Evolutionary conservation across 2,888 invertebrate genomes (phyloP), one percentile per base, ranked within the genome.

Genomic region (Cosmia trapezina): DNA sequence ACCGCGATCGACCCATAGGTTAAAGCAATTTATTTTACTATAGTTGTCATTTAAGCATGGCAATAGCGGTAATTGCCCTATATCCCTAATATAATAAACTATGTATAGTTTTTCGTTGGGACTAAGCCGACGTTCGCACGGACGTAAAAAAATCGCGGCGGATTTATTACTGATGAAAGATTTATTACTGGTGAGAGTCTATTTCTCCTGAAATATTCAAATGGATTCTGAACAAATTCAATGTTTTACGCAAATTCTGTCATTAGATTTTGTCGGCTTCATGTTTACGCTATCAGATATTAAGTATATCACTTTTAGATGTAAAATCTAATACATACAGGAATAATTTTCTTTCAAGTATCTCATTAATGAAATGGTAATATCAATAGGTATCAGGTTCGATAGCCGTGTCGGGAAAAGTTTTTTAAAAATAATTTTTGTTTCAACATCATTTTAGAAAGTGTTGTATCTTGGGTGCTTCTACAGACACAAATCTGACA

Each of bases 141-240:
- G n/a, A n/a, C n/a, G n/a, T n/a, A n/a, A n/a, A n/a, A n/a, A n/a
- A n/a, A n/a, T n/a, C n/a, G n/a, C n/a, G n/a, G n/a, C n/a, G n/a
- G n/a, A n/a, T n/a, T n/a, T n/a, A n/a, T n/a, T n/a, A n/a, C n/a
- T n/a, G n/a, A n/a, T n/a, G n/a, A n/a, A 70, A 47, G 53, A 72
- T 72, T 54, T 72, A 71, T 71, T 43, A 73, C 60, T 17, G n/a
- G 2, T 28, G 11, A 17, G 53, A 33, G 33, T 73, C 17, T 41
- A 53, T 47, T 41, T 41, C 73, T 17, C 28, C n/a, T 47, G 12
- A 62, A 73, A 62, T 47, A 73, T 73, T 73, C 53, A 61, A 72
- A 73, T 73, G n/a, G 9, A 28, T 73, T 72, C 53, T 41, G 53
- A 62, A 41, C 28, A 28, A 54, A 54, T 54, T 73, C 28, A 73